These are phyloP conservation scores for Trichechus manatus DNA, from an alignment of 2,113 vertebrate genomes.

Conservation along the genomic window DNA sequence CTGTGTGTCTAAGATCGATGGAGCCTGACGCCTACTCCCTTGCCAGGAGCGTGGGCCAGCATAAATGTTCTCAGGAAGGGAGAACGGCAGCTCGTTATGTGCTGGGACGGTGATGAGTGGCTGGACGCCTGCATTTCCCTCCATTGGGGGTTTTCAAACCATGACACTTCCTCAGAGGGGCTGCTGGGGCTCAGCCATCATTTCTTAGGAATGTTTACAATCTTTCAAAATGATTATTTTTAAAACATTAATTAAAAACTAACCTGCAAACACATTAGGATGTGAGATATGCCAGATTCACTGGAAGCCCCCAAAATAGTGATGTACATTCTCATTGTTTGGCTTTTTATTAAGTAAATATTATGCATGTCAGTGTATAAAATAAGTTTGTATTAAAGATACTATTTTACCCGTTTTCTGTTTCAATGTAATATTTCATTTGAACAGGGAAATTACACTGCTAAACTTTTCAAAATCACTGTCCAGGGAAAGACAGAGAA, in stretches of 20 bases:
- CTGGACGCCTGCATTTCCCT: background rate
- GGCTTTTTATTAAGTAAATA: background rate
- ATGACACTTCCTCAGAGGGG: slow-evolving; percentile 8
- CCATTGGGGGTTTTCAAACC: background rate
- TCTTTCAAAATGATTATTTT: slow-evolving; percentile 43
- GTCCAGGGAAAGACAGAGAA: background rate
- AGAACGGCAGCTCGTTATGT: background rate
- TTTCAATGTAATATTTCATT: slow-evolving; percentile 16
- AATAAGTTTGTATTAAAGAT: background rate
- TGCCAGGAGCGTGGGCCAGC: slow-evolving; percentile 64
- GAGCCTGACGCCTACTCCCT: slow-evolving; percentile 57
- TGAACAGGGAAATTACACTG: slow-evolving; percentile 33
- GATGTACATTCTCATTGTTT: background rate
- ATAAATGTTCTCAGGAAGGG: slow-evolving; percentile 65
- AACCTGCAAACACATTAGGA: background rate
- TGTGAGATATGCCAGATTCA: background rate
- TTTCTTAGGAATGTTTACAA: slow-evolving; percentile 14
- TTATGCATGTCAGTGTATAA: background rate
- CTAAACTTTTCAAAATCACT: slow-evolving; percentile 4
- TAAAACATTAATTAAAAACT: slow-evolving; percentile 17
- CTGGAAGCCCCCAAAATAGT: background rate
- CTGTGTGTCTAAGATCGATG: slow-evolving; percentile 68
- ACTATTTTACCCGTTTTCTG: background rate
- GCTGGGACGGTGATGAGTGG: accelerated
- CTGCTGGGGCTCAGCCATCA: background rate